These are phyloP conservation scores for Boloria euphrosyne DNA, from an alignment of 2,888 invertebrate species.

Conservation along the genomic window DNA sequence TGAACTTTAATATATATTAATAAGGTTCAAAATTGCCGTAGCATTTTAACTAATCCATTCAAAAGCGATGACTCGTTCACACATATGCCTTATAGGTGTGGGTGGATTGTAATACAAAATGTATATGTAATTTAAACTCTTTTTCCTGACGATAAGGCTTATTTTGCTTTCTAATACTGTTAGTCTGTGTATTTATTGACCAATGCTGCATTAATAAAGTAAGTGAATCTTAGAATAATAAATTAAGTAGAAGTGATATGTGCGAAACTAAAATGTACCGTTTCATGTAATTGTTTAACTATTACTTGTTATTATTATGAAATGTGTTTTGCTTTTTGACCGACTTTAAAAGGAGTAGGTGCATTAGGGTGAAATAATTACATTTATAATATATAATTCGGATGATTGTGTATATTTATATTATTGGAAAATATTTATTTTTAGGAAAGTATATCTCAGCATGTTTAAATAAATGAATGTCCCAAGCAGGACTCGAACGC, in stretches of 20 bases:
- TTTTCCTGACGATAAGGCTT: constrained; percentile 45
- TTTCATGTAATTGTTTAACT: neutral
- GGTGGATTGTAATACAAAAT: constrained; percentile 51
- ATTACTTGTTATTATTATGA: no score
- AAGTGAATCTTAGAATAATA: constrained; percentile 48
- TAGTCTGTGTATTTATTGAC: constrained; percentile 68
- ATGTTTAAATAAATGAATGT: no score
- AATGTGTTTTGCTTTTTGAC: no score
- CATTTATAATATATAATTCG: no score
- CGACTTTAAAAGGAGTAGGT: no score
- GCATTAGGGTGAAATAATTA: no score
- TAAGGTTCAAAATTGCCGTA: constrained; percentile 50
- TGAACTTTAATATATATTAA: constrained; percentile 46
- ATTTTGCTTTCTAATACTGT: constrained; percentile 43
- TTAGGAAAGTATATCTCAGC: no score
- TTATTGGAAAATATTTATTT: no score
- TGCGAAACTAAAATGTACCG: constrained; percentile 1
- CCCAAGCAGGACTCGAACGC: no score
- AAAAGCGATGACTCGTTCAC: constrained; percentile 67
- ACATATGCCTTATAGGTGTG: constrained; percentile 61
- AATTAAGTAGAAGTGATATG: constrained; percentile 13
- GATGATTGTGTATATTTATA: no score
- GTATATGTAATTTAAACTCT: constrained; percentile 38
- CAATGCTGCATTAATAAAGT: constrained; percentile 69
- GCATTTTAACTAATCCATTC: constrained; percentile 62